Conservation (phyloP, 2,888 invertebrate species). For the Hoplodrina blanda region DNA sequence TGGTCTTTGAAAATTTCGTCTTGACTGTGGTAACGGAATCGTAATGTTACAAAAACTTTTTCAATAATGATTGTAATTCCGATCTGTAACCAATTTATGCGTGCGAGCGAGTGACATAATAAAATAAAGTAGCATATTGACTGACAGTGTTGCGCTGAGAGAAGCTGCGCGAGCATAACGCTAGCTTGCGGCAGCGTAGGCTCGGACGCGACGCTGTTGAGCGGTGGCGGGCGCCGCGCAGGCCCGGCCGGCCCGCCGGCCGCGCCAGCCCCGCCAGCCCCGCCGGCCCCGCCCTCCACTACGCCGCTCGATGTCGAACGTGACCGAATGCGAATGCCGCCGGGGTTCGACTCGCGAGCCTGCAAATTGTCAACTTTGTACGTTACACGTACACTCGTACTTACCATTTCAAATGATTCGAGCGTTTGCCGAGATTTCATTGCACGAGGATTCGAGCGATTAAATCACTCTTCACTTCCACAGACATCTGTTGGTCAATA, state of each 20-base stretch:
- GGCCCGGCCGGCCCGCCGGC: slow-evolving; percentile 75
- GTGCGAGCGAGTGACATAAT: slow-evolving; percentile 36
- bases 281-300: slow-evolving; percentile 89
- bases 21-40: neutral
- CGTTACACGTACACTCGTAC: slow-evolving; percentile 67
- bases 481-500: slow-evolving; percentile 75
- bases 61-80: neutral
- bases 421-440: slow-evolving; percentile 67
- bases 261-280: slow-evolving; percentile 44
- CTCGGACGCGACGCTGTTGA: slow-evolving; percentile 94
- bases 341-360: slow-evolving; percentile 78
- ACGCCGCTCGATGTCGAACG: slow-evolving; percentile 86
- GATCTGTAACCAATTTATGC: slow-evolving; percentile 24
- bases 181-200: slow-evolving; percentile 93
- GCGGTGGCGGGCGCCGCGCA: slow-evolving; percentile 88
- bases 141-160: slow-evolving; percentile 93
- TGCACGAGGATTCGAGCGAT: slow-evolving; percentile 70
- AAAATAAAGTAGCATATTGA: slow-evolving; percentile 63
- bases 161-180: slow-evolving; percentile 95
- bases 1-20: slow-evolving; percentile 1
- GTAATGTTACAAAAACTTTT: neutral
- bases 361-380: slow-evolving; percentile 69
- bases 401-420: slow-evolving; percentile 67
- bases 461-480: slow-evolving; percentile 72
- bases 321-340: slow-evolving; percentile 80